Evolutionary conservation across 1,140 invertebrate species (phyloP).

Genomic region (Conus ventricosus): DNA sequence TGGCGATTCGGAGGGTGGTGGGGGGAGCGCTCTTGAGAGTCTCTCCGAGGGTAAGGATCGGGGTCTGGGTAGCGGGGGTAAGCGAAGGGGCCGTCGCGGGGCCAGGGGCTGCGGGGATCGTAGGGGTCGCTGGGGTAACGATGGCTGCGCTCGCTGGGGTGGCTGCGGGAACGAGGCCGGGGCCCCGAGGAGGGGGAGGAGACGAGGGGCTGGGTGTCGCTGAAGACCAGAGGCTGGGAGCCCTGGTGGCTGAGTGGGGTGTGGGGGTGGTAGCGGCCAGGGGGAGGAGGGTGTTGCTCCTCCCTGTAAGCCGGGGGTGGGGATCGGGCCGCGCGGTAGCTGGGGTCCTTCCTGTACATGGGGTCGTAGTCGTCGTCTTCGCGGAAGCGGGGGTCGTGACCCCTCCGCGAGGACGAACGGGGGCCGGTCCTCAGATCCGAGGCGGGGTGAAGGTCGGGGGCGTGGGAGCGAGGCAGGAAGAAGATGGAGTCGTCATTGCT

Average conservation of each 20-base stretch:
- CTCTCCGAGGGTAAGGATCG: neutral
- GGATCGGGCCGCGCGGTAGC: conserved; percentile 28
- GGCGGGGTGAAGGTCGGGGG: conserved; percentile 28
- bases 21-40: neutral
- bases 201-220: neutral
- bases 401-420: no score
- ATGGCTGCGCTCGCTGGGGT: neutral
- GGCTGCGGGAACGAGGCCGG: conserved; percentile 10
- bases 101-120: conserved; percentile 2
- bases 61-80: neutral
- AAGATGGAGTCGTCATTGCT: conserved; percentile 51
- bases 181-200: neutral
- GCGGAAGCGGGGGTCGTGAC: neutral
- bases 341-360: conserved; percentile 22
- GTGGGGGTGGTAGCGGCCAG: neutral
- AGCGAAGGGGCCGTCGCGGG: neutral
- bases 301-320: neutral
- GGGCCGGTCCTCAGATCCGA: neutral
- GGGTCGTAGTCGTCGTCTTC: conserved; percentile 11
- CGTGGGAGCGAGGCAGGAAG: conserved; percentile 57
- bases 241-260: neutral
- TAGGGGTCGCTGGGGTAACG: conserved; percentile 5
- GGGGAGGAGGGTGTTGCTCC: neutral
- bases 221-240: neutral
- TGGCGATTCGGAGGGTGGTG: neutral